phyloP scores from a whole-genome alignment of 2,888 invertebrate genomes.

The Oxytorus armatus region DNA sequence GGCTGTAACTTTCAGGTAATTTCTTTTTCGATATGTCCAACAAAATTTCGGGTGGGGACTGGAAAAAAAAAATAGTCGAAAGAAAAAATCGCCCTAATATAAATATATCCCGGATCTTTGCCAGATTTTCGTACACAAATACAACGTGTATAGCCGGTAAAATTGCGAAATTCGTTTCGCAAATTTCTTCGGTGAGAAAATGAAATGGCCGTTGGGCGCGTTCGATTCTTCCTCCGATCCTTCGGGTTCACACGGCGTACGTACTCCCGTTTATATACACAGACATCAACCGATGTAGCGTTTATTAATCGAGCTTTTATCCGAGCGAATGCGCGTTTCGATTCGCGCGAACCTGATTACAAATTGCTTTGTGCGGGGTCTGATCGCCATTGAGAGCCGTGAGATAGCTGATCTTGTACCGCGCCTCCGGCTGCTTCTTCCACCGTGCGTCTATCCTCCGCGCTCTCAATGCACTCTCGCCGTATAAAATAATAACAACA shows the following conservation, averaged over 20 bases:
- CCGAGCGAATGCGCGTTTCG: conserved; percentile 60
- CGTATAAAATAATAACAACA: not conserved
- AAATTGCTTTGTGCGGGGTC: conserved; percentile 67
- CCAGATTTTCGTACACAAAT: conserved; percentile 21
- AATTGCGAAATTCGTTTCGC: conserved; percentile 36
- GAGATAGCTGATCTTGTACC: conserved; percentile 41
- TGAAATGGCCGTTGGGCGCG: conserved; percentile 20
- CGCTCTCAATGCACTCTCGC: not conserved
- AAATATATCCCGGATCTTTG: conserved; percentile 28
- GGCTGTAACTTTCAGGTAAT: too few species aligned
- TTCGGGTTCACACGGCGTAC: conserved; percentile 10
- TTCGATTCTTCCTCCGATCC: conserved; percentile 50
- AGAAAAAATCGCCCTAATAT: too few species aligned
- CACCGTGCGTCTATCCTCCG: not conserved
- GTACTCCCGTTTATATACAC: not conserved
- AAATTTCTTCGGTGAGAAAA: conserved; percentile 37
- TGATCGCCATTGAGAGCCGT: conserved; percentile 53
- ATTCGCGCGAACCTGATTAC: conserved; percentile 71
- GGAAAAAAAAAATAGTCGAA: too few species aligned
- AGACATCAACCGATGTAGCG: conserved; percentile 43
- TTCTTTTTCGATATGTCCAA: too few species aligned
- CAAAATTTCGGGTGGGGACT: too few species aligned
- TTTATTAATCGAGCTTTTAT: conserved; percentile 72
- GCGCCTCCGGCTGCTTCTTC: conserved; percentile 32
- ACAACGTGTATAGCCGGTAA: conserved; percentile 1